Base-by-base conservation (phyloP, 2,113 vertebrate genomes). In the Penelope pileata region DNA sequence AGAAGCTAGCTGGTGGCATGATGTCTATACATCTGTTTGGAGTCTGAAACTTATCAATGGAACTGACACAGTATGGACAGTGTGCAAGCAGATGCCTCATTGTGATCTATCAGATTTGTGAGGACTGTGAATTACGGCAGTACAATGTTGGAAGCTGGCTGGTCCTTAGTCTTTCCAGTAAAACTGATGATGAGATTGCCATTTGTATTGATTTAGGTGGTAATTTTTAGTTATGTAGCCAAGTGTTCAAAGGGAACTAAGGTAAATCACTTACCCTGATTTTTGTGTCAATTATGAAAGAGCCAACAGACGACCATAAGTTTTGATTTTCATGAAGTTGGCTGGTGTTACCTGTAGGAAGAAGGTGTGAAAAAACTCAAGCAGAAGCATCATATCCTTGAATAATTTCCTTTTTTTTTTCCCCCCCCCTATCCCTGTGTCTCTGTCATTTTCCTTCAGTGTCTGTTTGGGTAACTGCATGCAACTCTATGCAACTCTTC, bases 11-110 rank as follows among this genome's bases (percentile, higher is more conserved):
- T 54, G 22, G 30, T 40, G 56, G 24, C 24, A 24, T 12, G 42
- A 64, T 34, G n/a, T 51, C 38, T 70, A 5, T 1, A 2, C 9
- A 69, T 60, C 34, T 62, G 27, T 23, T 21, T 0, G 1, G 11
- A 36, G 17, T 36, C 56, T 68, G 63, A 66, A 58, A 76, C 7
- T 30, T 45, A 34, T 34, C 27, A 11, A 6, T 9, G 48, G 36
- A 32, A 50, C 10, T 56, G 42, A 16, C n/a, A 83, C 8, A n/a
- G 8, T 6, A 4, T 8, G 15, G 36, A 18, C 15, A 5, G 18
- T n/a, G 8, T 18, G 12, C 22, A 42, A 50, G 32, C 18, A 59
- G 38, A 36, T 17, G 12, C n/a, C n/a, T 75, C 13, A 7, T 40
- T 26, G 12, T 81, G 34, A 27, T 32, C 27, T 16, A 16, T 27